A percentile compares a stretch with the other conserved stretches of the same genome.
Conservation (phyloP, 2,888 invertebrate genomes). For the Pecten maximus region DNA sequence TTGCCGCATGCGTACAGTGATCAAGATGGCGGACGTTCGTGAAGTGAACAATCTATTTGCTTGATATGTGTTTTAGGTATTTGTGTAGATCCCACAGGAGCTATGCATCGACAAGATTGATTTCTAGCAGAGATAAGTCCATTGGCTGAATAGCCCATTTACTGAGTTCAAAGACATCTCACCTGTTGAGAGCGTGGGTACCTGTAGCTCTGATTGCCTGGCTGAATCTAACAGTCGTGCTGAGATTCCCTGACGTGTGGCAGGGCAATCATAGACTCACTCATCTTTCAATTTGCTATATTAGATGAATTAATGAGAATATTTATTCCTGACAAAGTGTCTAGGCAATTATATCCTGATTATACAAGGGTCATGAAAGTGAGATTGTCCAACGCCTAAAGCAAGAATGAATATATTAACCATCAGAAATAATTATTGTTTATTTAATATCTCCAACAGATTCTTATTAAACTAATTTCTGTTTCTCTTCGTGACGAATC, state of each 20-base stretch:
- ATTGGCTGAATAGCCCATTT: conserved; percentile 13
- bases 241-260: neutral
- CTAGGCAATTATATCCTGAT: neutral
- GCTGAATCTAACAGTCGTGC: neutral
- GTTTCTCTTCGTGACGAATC: no score
- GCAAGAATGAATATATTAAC: neutral
- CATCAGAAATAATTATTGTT: neutral
- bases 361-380: neutral
- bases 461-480: no score
- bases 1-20: conserved; percentile 3
- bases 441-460: neutral
- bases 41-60: conserved; percentile 10
- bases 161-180: neutral
- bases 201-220: neutral
- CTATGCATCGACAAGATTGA: neutral
- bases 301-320: conserved; percentile 28
- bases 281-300: conserved; percentile 23
- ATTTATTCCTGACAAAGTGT: neutral
- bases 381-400: neutral
- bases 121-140: neutral
- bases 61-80: conserved; percentile 28
- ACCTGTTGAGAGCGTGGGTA: neutral
- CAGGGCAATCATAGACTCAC: neutral
- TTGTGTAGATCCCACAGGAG: neutral
- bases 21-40: conserved; percentile 15